A percentile compares a stretch with the other conserved stretches of the same genome.
These are phyloP conservation scores for Pygoscelis adeliae DNA, from an alignment of 2,113 vertebrate species.

Conservation along the genomic window DNA sequence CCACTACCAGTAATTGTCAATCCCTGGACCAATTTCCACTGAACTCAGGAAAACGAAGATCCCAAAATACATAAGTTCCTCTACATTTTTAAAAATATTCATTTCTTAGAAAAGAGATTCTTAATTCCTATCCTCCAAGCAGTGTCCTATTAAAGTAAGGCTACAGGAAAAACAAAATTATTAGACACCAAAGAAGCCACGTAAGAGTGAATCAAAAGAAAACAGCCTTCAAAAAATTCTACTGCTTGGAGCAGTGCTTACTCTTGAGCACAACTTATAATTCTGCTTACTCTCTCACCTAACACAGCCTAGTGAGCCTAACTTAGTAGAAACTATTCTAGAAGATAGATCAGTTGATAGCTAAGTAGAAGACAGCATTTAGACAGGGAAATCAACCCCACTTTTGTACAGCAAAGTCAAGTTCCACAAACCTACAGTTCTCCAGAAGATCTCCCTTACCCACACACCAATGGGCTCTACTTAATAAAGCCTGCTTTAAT, in stretches of 20 bases:
- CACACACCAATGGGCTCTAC: not conserved
- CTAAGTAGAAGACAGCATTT: not conserved
- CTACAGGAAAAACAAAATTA: not conserved
- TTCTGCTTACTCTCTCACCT: not conserved
- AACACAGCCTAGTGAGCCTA: not conserved
- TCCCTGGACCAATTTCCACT: not conserved
- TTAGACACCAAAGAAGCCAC: not conserved
- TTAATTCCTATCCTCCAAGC: not conserved
- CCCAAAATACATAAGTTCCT: not conserved
- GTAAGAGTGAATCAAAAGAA: not conserved
- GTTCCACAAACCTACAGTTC: not conserved
- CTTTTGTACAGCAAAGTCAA: not conserved
- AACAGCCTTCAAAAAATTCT: not conserved
- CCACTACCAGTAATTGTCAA: not conserved
- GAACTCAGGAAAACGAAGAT: not conserved
- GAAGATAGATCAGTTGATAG: not conserved
- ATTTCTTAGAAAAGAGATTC: not conserved
- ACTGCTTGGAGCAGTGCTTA: not conserved
- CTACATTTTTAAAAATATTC: not conserved
- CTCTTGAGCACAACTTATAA: not conserved
- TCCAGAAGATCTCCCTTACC: not conserved
- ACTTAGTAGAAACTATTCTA: not conserved
- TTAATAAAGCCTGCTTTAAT: not conserved
- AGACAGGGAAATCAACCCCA: not conserved
- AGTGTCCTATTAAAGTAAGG: not conserved